Base-by-base conservation (phyloP, 2,113 vertebrate genomes). In the Spea multiplicata region DNA sequence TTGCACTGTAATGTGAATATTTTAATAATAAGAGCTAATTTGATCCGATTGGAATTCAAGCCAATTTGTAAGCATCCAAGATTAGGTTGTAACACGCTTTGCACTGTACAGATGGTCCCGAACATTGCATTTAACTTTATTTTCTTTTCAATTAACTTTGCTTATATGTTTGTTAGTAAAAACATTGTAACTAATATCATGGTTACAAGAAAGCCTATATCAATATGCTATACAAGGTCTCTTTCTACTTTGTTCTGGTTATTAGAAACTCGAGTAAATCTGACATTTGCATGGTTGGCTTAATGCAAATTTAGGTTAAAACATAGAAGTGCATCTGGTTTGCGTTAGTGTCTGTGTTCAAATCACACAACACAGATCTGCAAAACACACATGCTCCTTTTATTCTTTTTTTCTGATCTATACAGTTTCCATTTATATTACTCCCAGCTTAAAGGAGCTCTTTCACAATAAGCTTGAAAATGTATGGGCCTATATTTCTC, bases 241-340 rank as follows among this genome's bases (percentile, higher is more conserved):
- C 14, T 61, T 61, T 61, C 6, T 59, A 17, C 61, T 59, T 59
- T 59, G 55, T 64, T 64, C 61, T 64, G 61, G 4, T 16, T 17
- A 17, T 64, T 7, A 64, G 17, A 64, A 16, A 16, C 16, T 64
- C n/a, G 17, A 64, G 61, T 68, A 68, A 48, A 48, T 8, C 13
- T n/a, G 44, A 70, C 46, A 48, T 70, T 70, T 70, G 67, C 67
- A 70, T 70, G 46, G 67, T 50, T 70, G 48, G 67, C 13, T 70
- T 70, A 14, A 9, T 70, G 46, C 48, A 70, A 49, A n/a, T 70
- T 49, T 49, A 50, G 48, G 48, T 70, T 30, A 70, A 70, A 70
- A 70, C 46, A 9, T 50, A 6, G 46, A 70, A 50, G 5, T 50
- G 48, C 14, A 70, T 70, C 46, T 50, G 67, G 46, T 50, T 1